Conservation (phyloP, 92 coral and sea anemone species). For the Isaurus tuberculatus region DNA sequence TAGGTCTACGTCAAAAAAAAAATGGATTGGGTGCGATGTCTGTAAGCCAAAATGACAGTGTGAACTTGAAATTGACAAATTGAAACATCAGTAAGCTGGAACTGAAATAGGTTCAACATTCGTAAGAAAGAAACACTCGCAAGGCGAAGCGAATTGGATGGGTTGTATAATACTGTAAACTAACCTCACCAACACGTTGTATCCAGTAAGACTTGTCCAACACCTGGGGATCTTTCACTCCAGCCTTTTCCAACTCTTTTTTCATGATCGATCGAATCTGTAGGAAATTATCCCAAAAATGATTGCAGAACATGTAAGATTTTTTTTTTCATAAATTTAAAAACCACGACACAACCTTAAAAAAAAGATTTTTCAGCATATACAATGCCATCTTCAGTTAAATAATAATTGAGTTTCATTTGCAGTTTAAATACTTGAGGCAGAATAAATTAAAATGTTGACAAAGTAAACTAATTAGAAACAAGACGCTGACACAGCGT, state of each 20-base stretch:
- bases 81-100: neutral
- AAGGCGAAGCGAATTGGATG: neutral
- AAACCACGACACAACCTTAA: no score
- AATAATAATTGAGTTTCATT: no score
- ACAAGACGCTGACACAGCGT: no score
- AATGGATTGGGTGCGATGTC: neutral
- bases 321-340: no score
- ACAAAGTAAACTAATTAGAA: no score
- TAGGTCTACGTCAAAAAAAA: no score
- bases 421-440: no score
- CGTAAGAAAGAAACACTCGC: neutral
- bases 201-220: conserved; percentile 99
- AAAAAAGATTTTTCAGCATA: no score
- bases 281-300: neutral
- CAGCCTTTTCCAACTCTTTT: conserved; percentile 92
- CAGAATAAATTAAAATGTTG: no score
- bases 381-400: no score
- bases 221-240: conserved; percentile 93
- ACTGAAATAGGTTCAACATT: neutral
- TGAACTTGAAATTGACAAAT: no score
- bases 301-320: neutral
- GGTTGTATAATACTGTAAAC: conserved; percentile 11
- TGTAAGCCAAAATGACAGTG: neutral
- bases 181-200: conserved; percentile 98
- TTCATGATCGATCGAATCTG: conserved; percentile 86